Conservation (phyloP, 1,140 invertebrate species). For the Macrotrachela quadricornifera region DNA sequence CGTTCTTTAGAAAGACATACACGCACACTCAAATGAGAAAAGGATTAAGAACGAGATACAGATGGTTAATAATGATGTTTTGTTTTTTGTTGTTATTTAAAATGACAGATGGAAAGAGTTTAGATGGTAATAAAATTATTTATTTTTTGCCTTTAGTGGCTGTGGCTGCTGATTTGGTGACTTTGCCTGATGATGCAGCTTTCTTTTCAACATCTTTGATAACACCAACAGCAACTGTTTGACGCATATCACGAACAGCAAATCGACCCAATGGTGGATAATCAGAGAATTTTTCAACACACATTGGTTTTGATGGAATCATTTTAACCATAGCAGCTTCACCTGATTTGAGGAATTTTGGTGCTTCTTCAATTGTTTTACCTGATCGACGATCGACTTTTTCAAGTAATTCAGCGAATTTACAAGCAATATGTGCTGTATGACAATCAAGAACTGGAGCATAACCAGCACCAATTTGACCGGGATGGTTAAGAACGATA, state of each 20-base stretch:
- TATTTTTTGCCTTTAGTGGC: too few species aligned
- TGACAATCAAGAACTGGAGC: constrained; percentile 93
- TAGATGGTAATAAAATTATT: too few species aligned
- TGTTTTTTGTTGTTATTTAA: too few species aligned
- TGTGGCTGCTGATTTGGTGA: constrained; percentile 91
- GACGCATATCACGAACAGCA: constrained; percentile 95
- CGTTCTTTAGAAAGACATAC: too few species aligned
- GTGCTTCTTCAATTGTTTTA: constrained; percentile 30
- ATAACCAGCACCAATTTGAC: constrained; percentile 86
- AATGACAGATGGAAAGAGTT: too few species aligned
- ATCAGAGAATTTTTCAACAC: constrained; percentile 87
- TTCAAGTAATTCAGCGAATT: constrained; percentile 84
- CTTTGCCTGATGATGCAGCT: constrained; percentile 59
- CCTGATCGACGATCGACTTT: constrained; percentile 88
- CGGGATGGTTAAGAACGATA: constrained; percentile 89
- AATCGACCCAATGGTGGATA: constrained; percentile 93
- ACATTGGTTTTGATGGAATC: constrained; percentile 77
- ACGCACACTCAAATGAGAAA: too few species aligned
- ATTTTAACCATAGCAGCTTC: constrained; percentile 78
- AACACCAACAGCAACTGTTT: constrained; percentile 82
- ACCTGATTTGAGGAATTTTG: constrained; percentile 63
- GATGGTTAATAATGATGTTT: too few species aligned
- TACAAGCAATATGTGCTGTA: constrained; percentile 94
- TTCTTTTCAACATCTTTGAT: constrained; percentile 17
- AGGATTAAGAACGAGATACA: too few species aligned